Conservation (phyloP, 2,113 vertebrate species). For the Steatornis caripensis region DNA sequence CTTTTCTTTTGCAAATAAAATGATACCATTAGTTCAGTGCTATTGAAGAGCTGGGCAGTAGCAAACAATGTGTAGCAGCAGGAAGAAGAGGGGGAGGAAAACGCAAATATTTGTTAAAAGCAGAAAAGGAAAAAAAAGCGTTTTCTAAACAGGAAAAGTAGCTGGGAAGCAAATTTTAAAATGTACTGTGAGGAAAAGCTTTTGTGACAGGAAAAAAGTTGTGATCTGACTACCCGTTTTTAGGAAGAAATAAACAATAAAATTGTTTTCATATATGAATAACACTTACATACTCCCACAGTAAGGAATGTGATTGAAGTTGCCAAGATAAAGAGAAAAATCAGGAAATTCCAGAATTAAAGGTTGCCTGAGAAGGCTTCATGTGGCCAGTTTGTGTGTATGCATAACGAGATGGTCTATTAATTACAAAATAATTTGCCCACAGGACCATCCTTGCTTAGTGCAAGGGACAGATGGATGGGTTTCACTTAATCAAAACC, state of each 20-base stretch:
- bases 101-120: slow-evolving; percentile 21
- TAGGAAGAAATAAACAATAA: background rate
- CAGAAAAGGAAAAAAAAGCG: background rate
- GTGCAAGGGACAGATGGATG: background rate
- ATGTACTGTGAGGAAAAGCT: background rate
- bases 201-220: background rate
- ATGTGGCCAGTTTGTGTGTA: background rate
- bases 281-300: background rate
- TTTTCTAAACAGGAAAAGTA: background rate
- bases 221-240: background rate
- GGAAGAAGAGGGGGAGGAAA: background rate
- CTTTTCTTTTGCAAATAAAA: slow-evolving; percentile 18
- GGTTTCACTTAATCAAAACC: background rate
- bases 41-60: background rate
- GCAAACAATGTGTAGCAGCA: background rate
- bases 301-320: background rate
- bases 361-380: background rate
- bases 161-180: background rate
- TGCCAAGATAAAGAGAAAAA: background rate
- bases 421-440: background rate
- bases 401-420: background rate
- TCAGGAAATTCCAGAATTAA: background rate
- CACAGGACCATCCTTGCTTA: background rate
- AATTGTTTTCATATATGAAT: background rate
- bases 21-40: background rate